Evolutionary conservation across 2,113 vertebrate species (phyloP).

Genomic region (Coreoperca whiteheadi): DNA sequence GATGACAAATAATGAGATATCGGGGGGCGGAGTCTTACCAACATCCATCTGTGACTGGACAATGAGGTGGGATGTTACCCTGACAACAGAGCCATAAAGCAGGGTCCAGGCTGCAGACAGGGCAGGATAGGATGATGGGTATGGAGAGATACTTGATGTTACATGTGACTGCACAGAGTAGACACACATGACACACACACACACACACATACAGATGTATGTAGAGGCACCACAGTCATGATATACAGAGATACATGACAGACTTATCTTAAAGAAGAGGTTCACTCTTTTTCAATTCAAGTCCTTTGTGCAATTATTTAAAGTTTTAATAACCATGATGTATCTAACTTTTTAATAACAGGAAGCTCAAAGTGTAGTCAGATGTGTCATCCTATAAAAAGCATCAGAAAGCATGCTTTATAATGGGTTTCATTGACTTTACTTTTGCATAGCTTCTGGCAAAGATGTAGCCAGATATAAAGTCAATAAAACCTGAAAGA

Average conservation of each 20-base stretch:
- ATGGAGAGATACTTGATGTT: conserved; percentile 58
- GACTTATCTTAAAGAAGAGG: background rate
- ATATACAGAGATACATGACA: conserved; percentile 5
- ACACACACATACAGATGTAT: conserved; percentile 29
- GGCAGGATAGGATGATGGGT: conserved; percentile 59
- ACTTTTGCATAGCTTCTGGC: background rate
- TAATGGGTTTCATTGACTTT: background rate
- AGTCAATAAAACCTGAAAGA: background rate
- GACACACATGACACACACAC: conserved; percentile 24
- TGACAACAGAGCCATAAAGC: conserved; percentile 67
- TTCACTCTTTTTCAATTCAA: conserved; percentile 22
- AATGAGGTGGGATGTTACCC: conserved; percentile 69
- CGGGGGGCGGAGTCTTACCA: conserved; percentile 69
- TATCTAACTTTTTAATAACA: background rate
- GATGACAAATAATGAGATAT: conserved; percentile 41
- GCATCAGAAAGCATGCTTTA: background rate
- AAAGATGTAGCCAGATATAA: background rate
- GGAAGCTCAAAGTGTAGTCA: background rate
- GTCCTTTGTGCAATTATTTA: background rate
- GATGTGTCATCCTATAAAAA: background rate
- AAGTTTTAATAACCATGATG: background rate
- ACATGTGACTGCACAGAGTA: conserved; percentile 38
- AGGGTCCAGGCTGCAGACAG: conserved; percentile 67
- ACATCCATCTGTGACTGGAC: conserved; percentile 69
- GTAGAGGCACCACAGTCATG: conserved; percentile 2